Conservation (phyloP, 2,888 invertebrate species). For the Leptinotarsa haldemani region DNA sequence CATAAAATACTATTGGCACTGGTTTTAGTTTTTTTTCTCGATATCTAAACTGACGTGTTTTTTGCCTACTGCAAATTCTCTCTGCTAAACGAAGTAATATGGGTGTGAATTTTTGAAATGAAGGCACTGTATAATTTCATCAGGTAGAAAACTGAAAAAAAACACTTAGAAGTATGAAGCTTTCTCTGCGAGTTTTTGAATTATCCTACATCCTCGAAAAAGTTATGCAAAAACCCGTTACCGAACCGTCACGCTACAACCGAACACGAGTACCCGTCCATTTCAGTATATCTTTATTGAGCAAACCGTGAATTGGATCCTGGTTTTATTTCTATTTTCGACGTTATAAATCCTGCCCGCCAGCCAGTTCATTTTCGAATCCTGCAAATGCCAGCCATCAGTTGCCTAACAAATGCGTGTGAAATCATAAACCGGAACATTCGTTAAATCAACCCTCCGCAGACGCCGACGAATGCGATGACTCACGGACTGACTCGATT, state of each 20-base stretch:
- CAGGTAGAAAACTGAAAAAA: too few species aligned
- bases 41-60: too few species aligned
- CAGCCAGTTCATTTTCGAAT: not conserved
- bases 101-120: too few species aligned
- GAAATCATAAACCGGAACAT: constrained; percentile 8
- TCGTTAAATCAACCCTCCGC: not conserved
- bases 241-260: not conserved
- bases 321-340: constrained; percentile 1
- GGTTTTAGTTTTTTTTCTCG: too few species aligned
- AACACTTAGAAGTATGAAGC: too few species aligned
- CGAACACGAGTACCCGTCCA: not conserved
- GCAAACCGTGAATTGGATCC: constrained; percentile 1
- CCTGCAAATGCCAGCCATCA: not conserved
- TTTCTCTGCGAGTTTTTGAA: too few species aligned
- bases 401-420: not conserved
- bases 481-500: not conserved
- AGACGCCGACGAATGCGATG: not conserved
- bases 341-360: not conserved
- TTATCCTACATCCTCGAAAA: too few species aligned
- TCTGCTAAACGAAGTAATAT: too few species aligned
- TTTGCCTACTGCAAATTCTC: too few species aligned
- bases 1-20: too few species aligned
- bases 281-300: not conserved
- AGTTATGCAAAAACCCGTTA: too few species aligned
- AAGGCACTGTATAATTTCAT: too few species aligned